Conservation (phyloP, 2,113 vertebrate species). For the Bettongia penicillata region DNA sequence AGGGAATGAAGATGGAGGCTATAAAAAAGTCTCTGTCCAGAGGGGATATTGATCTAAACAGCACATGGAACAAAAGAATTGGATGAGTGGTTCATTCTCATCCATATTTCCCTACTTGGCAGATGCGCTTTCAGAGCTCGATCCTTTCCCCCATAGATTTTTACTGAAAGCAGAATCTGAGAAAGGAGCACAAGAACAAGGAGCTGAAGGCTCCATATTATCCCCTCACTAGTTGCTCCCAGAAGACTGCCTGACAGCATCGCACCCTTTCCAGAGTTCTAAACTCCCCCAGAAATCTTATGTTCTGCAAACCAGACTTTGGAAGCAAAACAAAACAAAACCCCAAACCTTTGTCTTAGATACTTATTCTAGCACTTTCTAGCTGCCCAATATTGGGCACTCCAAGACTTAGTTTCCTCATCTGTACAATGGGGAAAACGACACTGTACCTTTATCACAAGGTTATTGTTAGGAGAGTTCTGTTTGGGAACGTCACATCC, state of each 20-base stretch:
- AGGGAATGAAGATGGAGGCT: neutral
- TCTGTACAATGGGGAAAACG: neutral
- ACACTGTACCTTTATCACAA: neutral
- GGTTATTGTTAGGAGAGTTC: neutral
- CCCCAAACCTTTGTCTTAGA: neutral
- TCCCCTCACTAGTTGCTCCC: neutral
- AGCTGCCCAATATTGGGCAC: neutral
- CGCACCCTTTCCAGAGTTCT: neutral
- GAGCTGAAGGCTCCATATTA: neutral
- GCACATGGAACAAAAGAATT: neutral
- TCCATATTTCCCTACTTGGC: neutral
- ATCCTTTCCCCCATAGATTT: neutral
- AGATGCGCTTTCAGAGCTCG: neutral
- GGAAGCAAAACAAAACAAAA: neutral
- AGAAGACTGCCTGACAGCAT: neutral
- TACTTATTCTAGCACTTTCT: neutral
- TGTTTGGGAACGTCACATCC: neutral
- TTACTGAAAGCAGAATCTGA: neutral
- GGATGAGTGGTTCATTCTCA: neutral
- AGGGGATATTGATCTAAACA: neutral
- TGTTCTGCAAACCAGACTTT: neutral
- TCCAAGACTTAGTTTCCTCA: neutral
- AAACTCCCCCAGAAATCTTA: neutral
- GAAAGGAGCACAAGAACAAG: neutral
- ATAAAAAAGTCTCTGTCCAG: neutral